phyloP scores from a whole-genome alignment of 30 jellyfish, hydroid and myxozoan genomes.

The Hydractinia echinata region DNA sequence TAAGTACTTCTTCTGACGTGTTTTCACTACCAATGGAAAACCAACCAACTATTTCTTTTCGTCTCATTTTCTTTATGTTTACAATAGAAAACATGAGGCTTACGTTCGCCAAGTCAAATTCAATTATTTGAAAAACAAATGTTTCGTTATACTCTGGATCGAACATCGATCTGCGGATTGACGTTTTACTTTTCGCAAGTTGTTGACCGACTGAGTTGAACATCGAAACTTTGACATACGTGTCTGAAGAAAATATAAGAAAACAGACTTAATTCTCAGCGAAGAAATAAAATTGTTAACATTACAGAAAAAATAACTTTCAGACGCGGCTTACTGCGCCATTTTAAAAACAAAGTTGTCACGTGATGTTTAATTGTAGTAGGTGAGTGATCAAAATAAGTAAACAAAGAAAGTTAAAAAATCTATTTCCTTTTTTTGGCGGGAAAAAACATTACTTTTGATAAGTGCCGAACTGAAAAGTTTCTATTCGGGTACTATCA shows the following conservation, averaged over 20 bases:
- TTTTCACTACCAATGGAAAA: slow-evolving; percentile 90
- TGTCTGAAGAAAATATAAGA: slow-evolving; percentile 52
- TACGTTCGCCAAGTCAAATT: slow-evolving; percentile 92
- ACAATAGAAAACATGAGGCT: slow-evolving; percentile 90
- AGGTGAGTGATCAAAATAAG: too few relatives aligned
- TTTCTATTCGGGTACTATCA: too few relatives aligned
- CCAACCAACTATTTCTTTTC: slow-evolving; percentile 96
- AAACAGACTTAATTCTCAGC: not conserved
- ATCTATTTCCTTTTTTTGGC: too few relatives aligned
- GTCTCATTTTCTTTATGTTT: slow-evolving; percentile 84
- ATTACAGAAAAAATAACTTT: too few relatives aligned
- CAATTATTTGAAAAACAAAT: slow-evolving; percentile 88
- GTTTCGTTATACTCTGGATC: slow-evolving; percentile 98
- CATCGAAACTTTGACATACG: slow-evolving; percentile 94
- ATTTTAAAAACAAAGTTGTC: too few relatives aligned
- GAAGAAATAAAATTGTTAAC: not conserved
- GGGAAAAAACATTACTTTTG: too few relatives aligned
- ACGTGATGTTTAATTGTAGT: too few relatives aligned
- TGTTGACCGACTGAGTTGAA: slow-evolving; percentile 97
- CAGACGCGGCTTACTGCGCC: too few relatives aligned
- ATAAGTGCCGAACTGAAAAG: too few relatives aligned
- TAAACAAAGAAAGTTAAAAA: too few relatives aligned
- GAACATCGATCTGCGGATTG: slow-evolving; percentile 95
- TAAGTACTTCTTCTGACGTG: slow-evolving; percentile 89
- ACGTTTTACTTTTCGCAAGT: slow-evolving; percentile 92